phyloP scores from a whole-genome alignment of 2,113 vertebrate genomes.

The Lampris megalopsis region DNA sequence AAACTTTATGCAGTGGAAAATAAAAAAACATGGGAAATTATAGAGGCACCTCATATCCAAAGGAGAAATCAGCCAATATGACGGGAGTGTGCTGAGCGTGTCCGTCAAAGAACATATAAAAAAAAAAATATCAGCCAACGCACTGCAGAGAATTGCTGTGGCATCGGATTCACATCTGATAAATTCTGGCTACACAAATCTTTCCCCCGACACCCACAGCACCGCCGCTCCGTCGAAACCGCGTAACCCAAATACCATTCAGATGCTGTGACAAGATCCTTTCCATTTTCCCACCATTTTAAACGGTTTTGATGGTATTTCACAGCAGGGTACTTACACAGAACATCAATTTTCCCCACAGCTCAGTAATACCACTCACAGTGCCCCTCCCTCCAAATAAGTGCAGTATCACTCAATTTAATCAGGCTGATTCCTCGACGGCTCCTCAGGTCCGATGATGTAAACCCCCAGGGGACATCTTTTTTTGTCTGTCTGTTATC shows the following conservation, averaged over 20 bases:
- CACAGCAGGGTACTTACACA: background rate
- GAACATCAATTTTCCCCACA: background rate
- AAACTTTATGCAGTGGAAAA: background rate
- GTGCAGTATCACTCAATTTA: slow-evolving; percentile 15
- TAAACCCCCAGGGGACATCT: background rate
- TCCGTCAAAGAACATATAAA: background rate
- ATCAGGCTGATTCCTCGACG: background rate
- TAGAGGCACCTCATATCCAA: background rate
- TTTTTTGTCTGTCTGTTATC: too few relatives aligned
- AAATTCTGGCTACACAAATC: background rate
- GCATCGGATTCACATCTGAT: slow-evolving; percentile 8
- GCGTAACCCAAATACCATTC: background rate
- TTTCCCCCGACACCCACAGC: background rate
- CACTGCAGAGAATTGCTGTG: background rate
- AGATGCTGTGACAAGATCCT: background rate
- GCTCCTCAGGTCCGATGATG: background rate
- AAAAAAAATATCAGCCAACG: background rate
- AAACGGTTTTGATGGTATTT: background rate
- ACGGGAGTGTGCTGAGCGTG: background rate
- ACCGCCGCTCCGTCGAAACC: slow-evolving; percentile 4
- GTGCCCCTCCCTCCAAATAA: background rate
- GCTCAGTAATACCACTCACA: background rate
- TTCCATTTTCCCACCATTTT: background rate
- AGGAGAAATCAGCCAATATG: background rate
- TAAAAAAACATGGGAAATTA: background rate